Evolutionary conservation across 2,797 vertebrate species (phyloP).

Genomic region (Artibeus jamaicensis): DNA sequence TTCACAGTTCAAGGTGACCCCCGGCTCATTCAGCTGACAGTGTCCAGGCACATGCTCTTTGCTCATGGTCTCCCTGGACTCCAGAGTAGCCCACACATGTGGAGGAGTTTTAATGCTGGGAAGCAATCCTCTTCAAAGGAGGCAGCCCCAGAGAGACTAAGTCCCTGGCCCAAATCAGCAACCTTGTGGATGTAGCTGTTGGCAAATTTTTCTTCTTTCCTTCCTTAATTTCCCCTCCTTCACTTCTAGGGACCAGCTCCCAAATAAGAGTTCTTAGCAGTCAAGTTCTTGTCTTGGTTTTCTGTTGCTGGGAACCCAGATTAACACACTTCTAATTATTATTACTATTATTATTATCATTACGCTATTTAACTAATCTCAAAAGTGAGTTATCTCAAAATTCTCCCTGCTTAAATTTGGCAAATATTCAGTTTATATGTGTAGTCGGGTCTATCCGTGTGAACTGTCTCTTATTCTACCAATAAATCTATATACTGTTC

Average conservation of each 20-base stretch:
- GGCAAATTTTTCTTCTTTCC: not conserved
- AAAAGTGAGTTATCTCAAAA: not conserved
- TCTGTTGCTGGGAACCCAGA: not conserved
- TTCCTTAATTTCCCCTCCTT: not conserved
- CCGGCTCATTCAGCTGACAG: not conserved
- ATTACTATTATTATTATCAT: not conserved
- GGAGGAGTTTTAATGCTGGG: not conserved
- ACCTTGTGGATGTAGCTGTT: not conserved
- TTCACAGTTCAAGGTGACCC: too few species aligned
- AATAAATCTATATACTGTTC: not conserved
- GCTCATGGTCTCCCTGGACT: not conserved
- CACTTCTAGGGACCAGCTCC: not conserved
- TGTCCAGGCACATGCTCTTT: not conserved
- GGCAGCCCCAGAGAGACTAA: not conserved
- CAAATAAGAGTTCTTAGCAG: not conserved
- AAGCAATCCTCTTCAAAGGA: not conserved
- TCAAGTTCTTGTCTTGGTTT: not conserved
- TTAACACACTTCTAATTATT: not conserved
- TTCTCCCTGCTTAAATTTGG: not conserved
- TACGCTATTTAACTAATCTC: not conserved
- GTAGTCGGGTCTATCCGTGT: not conserved
- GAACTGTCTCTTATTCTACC: not conserved
- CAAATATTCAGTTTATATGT: not conserved
- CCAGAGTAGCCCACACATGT: not conserved
- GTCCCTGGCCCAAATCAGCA: not conserved